Evolutionary conservation across 1,140 invertebrate species (phyloP), one percentile per base, ranked within the genome.

Genomic region (Tribolium madens): DNA sequence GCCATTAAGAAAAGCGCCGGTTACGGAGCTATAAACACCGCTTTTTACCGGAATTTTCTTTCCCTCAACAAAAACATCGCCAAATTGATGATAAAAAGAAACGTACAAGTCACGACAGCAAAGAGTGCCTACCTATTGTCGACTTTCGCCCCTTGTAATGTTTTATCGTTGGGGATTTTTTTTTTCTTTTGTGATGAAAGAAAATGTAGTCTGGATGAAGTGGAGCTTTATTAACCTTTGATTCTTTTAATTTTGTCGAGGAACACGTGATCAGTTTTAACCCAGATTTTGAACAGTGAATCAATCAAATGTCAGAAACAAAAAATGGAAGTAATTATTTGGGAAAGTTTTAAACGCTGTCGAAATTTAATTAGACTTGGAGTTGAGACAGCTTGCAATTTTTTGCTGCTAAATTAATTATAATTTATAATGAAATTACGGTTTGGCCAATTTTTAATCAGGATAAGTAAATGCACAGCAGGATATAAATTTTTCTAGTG

Each of bases 11-110:
- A 57, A 57, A 64, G 57, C 57, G 57, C 57, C 57, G n/a, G 57
- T 64, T 64, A 64, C 57, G 57, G 57, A 13, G 57, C 26, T 14
- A 64, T 33, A 12, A 64, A 64, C 57, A 64, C 57, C 26, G 57
- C 57, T 64, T 64, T 64, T 64, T 64, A 64, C 57, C 57, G 57
- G 57, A 64, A 64, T 64, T 18, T 64, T 64, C 26, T 33, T 64
- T 33, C 4, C 52, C 7, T 7, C 17, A 17, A n/a, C 15, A 26
- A 57, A 57, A 57, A 57, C 52, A 57, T 15, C 17, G 17, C 52
- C 52, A 21, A 57, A 57, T 17, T 21, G 52, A 57, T 21, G 52
- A 17, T 57, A 57, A 57, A 57, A 57, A 57, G 52, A 57, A 53
- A 57, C n/a, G 52, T 57, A 57, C 52, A 57, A 57, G 52, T 57